Evolutionary conservation across 1,140 invertebrate genomes (phyloP).

Genomic region (Bombus polaris): DNA sequence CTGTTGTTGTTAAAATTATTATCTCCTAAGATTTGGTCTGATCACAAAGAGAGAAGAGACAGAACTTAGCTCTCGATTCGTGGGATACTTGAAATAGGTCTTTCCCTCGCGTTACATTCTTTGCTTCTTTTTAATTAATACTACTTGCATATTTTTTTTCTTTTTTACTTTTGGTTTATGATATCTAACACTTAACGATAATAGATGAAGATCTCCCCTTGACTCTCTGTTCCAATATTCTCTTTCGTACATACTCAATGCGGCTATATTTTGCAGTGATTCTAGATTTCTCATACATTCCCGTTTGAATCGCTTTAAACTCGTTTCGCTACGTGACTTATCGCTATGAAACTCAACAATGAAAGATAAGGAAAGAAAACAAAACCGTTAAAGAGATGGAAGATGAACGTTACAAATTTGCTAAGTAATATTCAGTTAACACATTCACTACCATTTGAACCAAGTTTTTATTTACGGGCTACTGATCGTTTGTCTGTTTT

Average conservation of each 20-base stretch:
- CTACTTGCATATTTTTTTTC: constrained; percentile 24
- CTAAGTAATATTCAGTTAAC: constrained; percentile 33
- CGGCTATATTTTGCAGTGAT: neutral
- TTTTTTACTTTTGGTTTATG: constrained; percentile 3
- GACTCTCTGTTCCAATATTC: neutral
- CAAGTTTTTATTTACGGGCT: neutral
- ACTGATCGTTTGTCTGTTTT: neutral
- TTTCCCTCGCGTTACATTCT: neutral
- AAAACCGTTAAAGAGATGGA: constrained; percentile 18
- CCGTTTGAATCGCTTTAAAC: neutral
- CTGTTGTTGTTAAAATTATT: constrained; percentile 44
- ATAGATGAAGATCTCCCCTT: constrained; percentile 16
- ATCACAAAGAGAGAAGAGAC: constrained; percentile 46
- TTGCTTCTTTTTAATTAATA: constrained; percentile 14
- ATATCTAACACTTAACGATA: constrained; percentile 50
- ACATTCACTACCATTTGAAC: constrained; percentile 30
- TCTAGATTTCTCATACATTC: neutral
- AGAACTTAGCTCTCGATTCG: constrained; percentile 26
- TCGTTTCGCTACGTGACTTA: constrained; percentile 1
- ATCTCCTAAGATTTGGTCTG: constrained; percentile 47
- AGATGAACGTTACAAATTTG: constrained; percentile 26
- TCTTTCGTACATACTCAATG: constrained; percentile 1
- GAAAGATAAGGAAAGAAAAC: constrained; percentile 1
- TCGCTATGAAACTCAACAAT: constrained; percentile 7
- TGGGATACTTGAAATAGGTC: neutral